Base-by-base conservation (phyloP, 2,113 vertebrate genomes). In the Channa maculata region DNA sequence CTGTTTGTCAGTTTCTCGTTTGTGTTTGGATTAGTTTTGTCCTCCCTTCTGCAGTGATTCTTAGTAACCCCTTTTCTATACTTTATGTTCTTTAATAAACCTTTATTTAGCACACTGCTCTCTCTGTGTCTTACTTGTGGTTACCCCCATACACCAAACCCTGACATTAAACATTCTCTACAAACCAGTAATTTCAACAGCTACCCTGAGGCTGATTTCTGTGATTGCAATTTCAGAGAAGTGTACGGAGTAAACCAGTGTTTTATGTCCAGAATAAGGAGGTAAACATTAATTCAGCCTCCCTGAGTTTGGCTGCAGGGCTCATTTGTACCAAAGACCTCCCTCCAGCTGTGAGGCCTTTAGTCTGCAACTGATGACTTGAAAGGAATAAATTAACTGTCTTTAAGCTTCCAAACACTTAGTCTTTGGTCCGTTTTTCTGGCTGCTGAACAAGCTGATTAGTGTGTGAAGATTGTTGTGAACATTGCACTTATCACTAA, bases 141-240 rank as follows among this genome's bases (percentile, higher is more conserved):
- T 24, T 24, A 24, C 24, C 24, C 24, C 24, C 24, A 24, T 24
- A 24, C 24, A 24, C 24, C 24, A 24, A 24, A 24, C 24, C 24
- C 24, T 24, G 24, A 24, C 24, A 24, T 24, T 71, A 15, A 74
- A 54, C 9, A 38, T 66, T 52, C 9, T 62, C 61, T 39, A 38
- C 75, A 50, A 52, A 48, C 50, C 39, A 15, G 51, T 62, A 39
- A 77, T 66, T 82, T 67, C 34, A 71, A 54, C 57, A 79, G 69
- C 62, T 34, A 14, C 75, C 77, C 80, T 24, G 37, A 55, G 75
- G 73, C 75, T 36, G 63, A 79, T 69, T 75, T 61, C 48, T 74
- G 50, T 71, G 51, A 83, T 71, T 79, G 75, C 34, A 65, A 49
- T 88, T 80, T 78, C 5, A 5, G 45, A 14, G 12, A 89, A 86